These are phyloP conservation scores for Paedocypris micromegethes DNA, from an alignment of 2,797 vertebrate species.

Conservation along the genomic window DNA sequence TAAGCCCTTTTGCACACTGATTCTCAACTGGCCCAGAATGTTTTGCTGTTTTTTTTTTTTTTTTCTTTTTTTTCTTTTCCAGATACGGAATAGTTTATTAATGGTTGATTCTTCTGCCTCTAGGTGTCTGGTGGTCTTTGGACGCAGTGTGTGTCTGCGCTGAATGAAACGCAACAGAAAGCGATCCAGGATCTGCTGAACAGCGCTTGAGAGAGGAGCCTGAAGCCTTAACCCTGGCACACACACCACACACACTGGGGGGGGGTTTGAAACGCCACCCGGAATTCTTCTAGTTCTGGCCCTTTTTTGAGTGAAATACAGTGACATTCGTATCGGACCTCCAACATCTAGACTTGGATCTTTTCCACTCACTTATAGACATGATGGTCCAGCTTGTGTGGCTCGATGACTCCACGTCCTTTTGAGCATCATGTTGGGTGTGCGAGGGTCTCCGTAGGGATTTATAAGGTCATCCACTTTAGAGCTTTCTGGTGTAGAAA, in stretches of 20 bases:
- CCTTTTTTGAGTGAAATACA: constrained; percentile 62
- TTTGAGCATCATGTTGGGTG: no score
- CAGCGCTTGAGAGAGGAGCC: constrained; percentile 73
- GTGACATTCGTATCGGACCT: constrained; percentile 54
- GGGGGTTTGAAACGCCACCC: constrained; percentile 63
- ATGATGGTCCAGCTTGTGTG: constrained; percentile 50
- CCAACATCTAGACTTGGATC: constrained; percentile 57
- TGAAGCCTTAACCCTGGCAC: constrained; percentile 60
- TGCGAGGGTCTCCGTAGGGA: not conserved
- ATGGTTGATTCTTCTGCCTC: not conserved
- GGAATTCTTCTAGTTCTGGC: constrained; percentile 54
- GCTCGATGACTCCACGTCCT: constrained; percentile 28
- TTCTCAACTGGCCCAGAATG: no score
- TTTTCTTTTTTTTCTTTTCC: no score
- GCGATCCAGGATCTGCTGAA: constrained; percentile 95
- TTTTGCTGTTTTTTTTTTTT: no score
- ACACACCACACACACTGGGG: constrained; percentile 69
- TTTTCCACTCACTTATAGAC: constrained; percentile 54
- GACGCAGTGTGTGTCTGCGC: constrained; percentile 89
- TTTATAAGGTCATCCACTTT: constrained; percentile 53
- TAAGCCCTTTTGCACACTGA: no score
- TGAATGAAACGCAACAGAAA: constrained; percentile 90
- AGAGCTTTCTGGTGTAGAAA: constrained; percentile 61
- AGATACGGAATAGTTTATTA: no score
- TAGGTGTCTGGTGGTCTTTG: constrained; percentile 91